Evolutionary conservation across 2,888 invertebrate species (phyloP), one percentile per base, ranked within the genome.

Genomic region (Stenchaetothrips biformis): DNA sequence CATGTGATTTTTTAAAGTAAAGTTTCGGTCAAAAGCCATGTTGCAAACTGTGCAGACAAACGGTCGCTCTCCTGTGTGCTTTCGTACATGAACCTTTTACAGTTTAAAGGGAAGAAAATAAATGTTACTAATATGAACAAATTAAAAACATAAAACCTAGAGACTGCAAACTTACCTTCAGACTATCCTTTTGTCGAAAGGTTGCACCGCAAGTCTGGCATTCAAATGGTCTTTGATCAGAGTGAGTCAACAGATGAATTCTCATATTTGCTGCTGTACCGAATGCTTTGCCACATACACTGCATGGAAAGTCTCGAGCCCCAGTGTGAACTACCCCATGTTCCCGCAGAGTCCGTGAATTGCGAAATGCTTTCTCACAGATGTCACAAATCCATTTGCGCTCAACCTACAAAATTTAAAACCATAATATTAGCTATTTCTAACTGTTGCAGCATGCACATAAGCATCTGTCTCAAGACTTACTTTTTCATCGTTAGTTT

Each of bases 301-400:
- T 21, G 67, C 67, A 67, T 4, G 67, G 67, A 8, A 21, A 67
- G 2, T 67, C 67, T n/a, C 67, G 67, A n/a, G 67, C 67, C 18
- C 67, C 67, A 21, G 67, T 67, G 21, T 67, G 67, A 67, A 67
- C 67, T 9, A 67, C 67, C 7, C 21, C 67, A 67, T 67, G 67
- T 21, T 67, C 67, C 4, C 21, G 18, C 0, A 67, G 67, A 67
- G 67, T 21, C 21, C 21, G 18, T 3, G n/a, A 67, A 21, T 21
- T 67, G 67, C 67, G 21, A 21, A 67, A 67, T n/a, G 67, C 67
- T 67, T 67, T 67, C 67, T 21, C n/a, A 21, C 67, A 67, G 21
- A 21, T 67, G 21, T 21, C 21, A 2, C 67, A 67, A 21, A 67
- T 67, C 67, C 67, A 67, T 67, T 67, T 67, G 21, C 67, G 21